Conservation (phyloP, 2,797 vertebrate species). For the Hypotaenidia philippensis region DNA sequence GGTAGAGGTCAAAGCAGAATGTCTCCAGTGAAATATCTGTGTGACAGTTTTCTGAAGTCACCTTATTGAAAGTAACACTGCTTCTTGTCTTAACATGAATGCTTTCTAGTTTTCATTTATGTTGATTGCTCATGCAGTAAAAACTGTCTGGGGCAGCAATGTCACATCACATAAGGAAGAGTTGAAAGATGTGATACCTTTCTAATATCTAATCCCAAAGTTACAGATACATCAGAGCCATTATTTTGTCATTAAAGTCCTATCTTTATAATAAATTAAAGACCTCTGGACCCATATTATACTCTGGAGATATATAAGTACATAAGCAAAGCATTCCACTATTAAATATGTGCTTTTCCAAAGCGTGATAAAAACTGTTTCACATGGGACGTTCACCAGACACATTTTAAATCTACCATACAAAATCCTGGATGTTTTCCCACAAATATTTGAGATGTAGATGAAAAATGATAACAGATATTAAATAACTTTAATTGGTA, state of each 20-base stretch:
- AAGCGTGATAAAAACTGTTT: conserved; percentile 40
- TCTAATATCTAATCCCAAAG: conserved; percentile 49
- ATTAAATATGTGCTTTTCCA: conserved; percentile 51
- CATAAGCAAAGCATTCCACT: conserved; percentile 13
- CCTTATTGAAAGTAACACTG: conserved; percentile 64
- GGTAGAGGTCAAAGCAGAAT: conserved; percentile 77
- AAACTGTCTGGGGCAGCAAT: conserved; percentile 71
- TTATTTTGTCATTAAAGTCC: conserved; percentile 60
- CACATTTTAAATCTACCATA: not conserved
- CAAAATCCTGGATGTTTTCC: not conserved
- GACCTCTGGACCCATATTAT: conserved; percentile 21
- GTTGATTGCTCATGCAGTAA: conserved; percentile 76
- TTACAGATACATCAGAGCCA: conserved; percentile 29
- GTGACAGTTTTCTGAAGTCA: conserved; percentile 83
- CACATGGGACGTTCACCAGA: not conserved
- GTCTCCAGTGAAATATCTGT: conserved; percentile 80
- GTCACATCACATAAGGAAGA: conserved; percentile 48
- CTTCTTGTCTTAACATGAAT: conserved; percentile 72
- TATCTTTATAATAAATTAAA: conserved; percentile 60
- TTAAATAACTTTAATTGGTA: not conserved
- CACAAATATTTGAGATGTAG: conserved; percentile 12
- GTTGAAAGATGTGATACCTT: conserved; percentile 67
- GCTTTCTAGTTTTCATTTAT: conserved; percentile 74
- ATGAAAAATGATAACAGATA: not conserved
- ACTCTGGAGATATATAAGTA: conserved; percentile 20